A percentile compares a stretch with the other conserved stretches of the same genome.
Conservation (phyloP, 2,888 invertebrate genomes). For the Amphipoea lucens region DNA sequence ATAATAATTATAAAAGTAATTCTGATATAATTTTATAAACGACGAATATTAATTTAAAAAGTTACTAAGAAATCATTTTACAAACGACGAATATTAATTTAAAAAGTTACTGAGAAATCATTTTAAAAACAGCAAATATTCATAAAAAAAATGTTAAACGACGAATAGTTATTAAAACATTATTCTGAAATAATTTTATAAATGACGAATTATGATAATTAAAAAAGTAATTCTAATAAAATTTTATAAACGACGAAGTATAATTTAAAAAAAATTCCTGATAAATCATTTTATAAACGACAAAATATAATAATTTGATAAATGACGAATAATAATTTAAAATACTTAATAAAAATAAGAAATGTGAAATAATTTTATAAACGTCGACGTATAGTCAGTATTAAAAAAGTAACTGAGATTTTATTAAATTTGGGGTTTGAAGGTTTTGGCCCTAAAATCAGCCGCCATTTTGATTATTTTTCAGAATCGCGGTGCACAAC, state of each 20-base stretch:
- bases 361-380: constrained; percentile 24
- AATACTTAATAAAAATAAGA: neutral
- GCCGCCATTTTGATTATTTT: too few species aligned
- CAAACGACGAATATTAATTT: too few species aligned
- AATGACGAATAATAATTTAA: too few species aligned
- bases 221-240: neutral
- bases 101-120: constrained; percentile 2
- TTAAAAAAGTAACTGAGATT: constrained; percentile 23
- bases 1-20: neutral
- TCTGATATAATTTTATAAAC: constrained; percentile 16
- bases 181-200: neutral
- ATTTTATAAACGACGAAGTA: constrained; percentile 3
- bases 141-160: neutral
- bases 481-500: too few species aligned
- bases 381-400: neutral
- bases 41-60: constrained; percentile 5
- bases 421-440: constrained; percentile 21
- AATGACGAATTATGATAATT: neutral
- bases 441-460: too few species aligned
- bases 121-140: neutral
- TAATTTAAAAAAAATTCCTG: neutral
- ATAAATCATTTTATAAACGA: constrained; percentile 4
- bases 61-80: neutral
- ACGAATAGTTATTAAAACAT: too few species aligned
- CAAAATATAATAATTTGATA: neutral